phyloP scores from a whole-genome alignment of 2,888 invertebrate species.

The Aleiodes alternator region DNA sequence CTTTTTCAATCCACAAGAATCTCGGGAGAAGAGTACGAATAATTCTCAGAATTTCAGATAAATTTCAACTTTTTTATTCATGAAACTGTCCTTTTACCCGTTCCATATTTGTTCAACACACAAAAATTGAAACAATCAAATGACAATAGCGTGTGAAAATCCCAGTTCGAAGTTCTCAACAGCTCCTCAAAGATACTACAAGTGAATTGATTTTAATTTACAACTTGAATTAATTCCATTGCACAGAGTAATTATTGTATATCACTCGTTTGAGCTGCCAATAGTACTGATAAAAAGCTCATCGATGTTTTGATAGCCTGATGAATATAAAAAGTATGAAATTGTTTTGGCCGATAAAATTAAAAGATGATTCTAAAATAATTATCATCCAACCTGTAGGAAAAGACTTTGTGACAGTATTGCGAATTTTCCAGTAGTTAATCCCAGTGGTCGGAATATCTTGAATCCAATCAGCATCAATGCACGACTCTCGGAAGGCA shows the following conservation, averaged over 20 bases:
- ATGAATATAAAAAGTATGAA: background rate
- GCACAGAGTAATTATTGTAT: background rate
- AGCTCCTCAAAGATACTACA: background rate
- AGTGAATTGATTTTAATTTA: background rate
- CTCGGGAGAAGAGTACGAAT: no score
- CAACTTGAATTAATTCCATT: background rate
- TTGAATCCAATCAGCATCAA: slow-evolving; percentile 7
- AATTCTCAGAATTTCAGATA: no score
- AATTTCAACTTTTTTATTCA: no score
- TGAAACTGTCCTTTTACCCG: no score
- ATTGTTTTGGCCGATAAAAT: background rate
- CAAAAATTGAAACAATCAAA: no score
- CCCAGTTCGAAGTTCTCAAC: no score
- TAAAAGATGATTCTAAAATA: background rate
- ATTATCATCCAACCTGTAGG: background rate
- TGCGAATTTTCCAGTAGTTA: background rate
- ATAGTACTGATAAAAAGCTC: background rate
- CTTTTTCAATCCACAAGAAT: no score
- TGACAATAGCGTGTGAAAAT: no score
- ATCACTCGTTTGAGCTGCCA: background rate
- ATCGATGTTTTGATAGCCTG: slow-evolving; percentile 6
- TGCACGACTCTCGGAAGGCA: background rate
- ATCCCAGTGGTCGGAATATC: background rate
- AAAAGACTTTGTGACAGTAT: background rate
- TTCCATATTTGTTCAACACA: no score